Conservation (phyloP, 1,140 invertebrate genomes). For the Rhynchophorus ferrugineus region DNA sequence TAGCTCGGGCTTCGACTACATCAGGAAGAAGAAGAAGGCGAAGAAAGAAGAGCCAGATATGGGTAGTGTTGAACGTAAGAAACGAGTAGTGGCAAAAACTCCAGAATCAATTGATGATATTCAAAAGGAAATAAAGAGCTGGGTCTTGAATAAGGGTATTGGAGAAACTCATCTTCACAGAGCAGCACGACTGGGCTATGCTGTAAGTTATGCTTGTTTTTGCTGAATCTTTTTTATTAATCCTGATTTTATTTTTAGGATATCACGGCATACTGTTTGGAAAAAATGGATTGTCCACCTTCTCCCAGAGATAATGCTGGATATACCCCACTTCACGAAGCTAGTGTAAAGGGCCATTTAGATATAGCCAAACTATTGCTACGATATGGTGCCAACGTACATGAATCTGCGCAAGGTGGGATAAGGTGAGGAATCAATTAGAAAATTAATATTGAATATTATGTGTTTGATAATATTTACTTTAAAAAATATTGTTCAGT, state of each 20-base stretch:
- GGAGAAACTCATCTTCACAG: slow-evolving; percentile 87
- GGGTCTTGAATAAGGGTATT: slow-evolving; percentile 88
- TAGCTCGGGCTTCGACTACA: slow-evolving; percentile 79
- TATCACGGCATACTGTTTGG: slow-evolving; percentile 81
- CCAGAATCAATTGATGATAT: slow-evolving; percentile 68
- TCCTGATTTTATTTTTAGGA: slow-evolving; percentile 51
- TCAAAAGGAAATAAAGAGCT: slow-evolving; percentile 76
- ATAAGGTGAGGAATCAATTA: slow-evolving; percentile 57
- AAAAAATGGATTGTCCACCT: slow-evolving; percentile 72
- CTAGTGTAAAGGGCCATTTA: slow-evolving; percentile 77
- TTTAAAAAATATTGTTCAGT: too few species aligned
- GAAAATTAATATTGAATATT: background rate
- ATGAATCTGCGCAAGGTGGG: slow-evolving; percentile 81
- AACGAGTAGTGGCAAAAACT: slow-evolving; percentile 42
- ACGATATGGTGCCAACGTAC: slow-evolving; percentile 81
- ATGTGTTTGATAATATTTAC: too few species aligned
- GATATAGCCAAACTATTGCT: slow-evolving; percentile 77
- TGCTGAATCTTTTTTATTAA: slow-evolving; percentile 4
- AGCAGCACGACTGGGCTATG: slow-evolving; percentile 79
- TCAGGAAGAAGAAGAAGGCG: slow-evolving; percentile 74
- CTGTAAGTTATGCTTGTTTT: slow-evolving; percentile 50
- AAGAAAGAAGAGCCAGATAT: slow-evolving; percentile 45
- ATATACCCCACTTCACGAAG: slow-evolving; percentile 88
- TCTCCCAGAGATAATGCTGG: slow-evolving; percentile 89
- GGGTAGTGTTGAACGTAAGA: slow-evolving; percentile 29